Conservation (phyloP, 2,113 vertebrate species). For the Cranoglanis bouderius region DNA sequence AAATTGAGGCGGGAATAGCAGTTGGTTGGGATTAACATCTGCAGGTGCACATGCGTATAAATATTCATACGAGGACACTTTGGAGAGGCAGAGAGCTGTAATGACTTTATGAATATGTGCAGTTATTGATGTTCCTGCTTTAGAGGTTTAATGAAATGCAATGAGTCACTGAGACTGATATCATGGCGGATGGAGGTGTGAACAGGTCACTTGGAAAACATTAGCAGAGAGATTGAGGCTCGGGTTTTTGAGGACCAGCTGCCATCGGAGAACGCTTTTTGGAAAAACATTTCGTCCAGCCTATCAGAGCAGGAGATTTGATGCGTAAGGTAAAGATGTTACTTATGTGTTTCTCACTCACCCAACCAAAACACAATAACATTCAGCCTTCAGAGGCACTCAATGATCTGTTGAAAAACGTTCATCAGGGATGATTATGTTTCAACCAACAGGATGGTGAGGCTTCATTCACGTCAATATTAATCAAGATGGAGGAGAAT, state of each 20-base stretch:
- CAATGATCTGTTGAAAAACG: background rate
- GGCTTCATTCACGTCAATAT: background rate
- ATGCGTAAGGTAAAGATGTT: background rate
- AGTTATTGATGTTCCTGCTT: slow-evolving; percentile 18
- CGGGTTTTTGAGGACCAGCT: background rate
- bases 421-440: background rate
- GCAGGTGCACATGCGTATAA: slow-evolving; percentile 60
- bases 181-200: background rate
- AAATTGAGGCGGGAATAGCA: slow-evolving; percentile 46
- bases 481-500: background rate
- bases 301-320: background rate
- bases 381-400: background rate
- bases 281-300: slow-evolving; percentile 1
- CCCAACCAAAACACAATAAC: background rate
- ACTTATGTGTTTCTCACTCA: background rate
- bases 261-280: background rate
- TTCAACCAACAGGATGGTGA: background rate
- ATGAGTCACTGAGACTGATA: background rate
- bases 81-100: slow-evolving; percentile 35
- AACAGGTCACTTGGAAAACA: background rate
- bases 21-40: slow-evolving; percentile 60
- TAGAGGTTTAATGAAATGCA: slow-evolving; percentile 22
- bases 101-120: slow-evolving; percentile 46
- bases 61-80: slow-evolving; percentile 64
- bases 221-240: background rate